These are phyloP conservation scores for Helogale parvula DNA, from an alignment of 2,113 vertebrate genomes.

Conservation along the genomic window DNA sequence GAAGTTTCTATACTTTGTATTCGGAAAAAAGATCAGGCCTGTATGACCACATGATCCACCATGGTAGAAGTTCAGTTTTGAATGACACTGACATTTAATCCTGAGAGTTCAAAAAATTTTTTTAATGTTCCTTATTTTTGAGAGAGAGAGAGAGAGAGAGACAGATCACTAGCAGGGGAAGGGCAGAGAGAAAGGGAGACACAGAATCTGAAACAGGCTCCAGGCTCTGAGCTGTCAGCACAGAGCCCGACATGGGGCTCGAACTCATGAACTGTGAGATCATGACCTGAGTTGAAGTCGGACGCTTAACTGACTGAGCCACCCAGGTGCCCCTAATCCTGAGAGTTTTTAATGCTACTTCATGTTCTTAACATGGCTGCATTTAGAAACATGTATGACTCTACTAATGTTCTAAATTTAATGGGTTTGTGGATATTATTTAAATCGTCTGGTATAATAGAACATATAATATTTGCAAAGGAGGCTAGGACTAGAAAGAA, in stretches of 20 bases:
- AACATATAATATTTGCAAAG: neutral
- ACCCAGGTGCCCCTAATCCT: neutral
- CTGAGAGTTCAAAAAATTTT: neutral
- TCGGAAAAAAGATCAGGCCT: neutral
- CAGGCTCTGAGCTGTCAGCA: no score
- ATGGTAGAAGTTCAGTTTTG: neutral
- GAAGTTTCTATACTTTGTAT: neutral
- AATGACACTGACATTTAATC: neutral
- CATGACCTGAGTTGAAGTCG: no score
- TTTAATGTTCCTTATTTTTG: no score
- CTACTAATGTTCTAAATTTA: neutral
- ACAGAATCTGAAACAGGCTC: no score
- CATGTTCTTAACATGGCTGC: neutral
- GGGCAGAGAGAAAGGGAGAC: no score
- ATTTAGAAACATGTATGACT: neutral
- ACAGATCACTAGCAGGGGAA: no score
- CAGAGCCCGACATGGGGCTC: no score
- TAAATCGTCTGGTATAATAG: neutral
- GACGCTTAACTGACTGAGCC: no score
- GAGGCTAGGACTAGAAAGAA: neutral
- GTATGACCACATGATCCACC: neutral
- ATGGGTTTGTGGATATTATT: neutral
- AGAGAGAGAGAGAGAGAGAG: no score
- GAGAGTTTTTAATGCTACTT: conserved; percentile 5
- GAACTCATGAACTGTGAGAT: no score